Evolutionary conservation across 2,888 invertebrate genomes (phyloP), one percentile per base, ranked within the genome.

Genomic region (Watsonalla cultraria): DNA sequence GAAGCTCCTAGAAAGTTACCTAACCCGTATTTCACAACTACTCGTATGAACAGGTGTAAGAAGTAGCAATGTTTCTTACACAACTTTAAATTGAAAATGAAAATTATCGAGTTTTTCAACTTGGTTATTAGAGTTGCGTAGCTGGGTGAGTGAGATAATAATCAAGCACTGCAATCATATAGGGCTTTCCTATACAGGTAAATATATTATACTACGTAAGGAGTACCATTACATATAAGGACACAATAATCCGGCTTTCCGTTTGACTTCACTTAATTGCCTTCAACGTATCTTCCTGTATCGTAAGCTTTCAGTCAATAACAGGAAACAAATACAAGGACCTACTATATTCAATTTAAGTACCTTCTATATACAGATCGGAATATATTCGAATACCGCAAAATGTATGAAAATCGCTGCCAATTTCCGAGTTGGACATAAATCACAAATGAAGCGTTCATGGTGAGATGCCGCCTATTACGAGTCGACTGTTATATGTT

Each of bases 361-460:
- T 4, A 39, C 15, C 11, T 11, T 37, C 46, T 0, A 47, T 50
- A 8, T n/a, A 8, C 15, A 49, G 51, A 47, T 60, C 42, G 46
- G 46, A 57, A 52, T 45, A 57, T 54, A 54, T 55, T 59, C 56
- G 53, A 15, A 13, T 39, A 37, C 52, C 52, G 56, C 56, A 56
- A 59, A 61, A 58, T 62, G 56, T 61, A 65, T 61, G 62, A 65
- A 66, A 66, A 67, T 63, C 66, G 64, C 64, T 64, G 71, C 67
- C 68, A 69, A 68, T 66, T 66, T 62, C 61, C 64, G 58, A 59
- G 58, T 63, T 57, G 59, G 54, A 52, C 64, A 70, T 74, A 74
- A 72, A 74, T 76, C 71, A 72, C 55, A 62, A 64, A 62, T 64
- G 65, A 60, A 62, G 62, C 64, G 62, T 60, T 61, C 59, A 61